Conservation (phyloP, 2,797 vertebrate genomes). For the Cuculus canorus region DNA sequence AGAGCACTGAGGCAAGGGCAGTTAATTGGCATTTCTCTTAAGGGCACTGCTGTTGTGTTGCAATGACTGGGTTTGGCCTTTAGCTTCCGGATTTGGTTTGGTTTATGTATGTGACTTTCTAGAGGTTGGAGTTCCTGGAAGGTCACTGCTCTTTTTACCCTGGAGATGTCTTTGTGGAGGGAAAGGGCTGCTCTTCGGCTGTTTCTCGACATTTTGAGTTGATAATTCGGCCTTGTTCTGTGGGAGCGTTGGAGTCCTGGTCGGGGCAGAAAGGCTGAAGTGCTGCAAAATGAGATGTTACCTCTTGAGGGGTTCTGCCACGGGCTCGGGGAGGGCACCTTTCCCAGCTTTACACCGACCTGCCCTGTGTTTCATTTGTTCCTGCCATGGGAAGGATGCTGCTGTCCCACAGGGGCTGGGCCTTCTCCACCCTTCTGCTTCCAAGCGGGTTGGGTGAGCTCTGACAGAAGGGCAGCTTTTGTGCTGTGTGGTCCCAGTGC, state of each 20-base stretch:
- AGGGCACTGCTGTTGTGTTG: accelerated
- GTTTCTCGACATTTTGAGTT: neutral
- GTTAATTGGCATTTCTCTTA: accelerated
- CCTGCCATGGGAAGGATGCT: accelerated
- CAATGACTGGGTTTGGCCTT: neutral
- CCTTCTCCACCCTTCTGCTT: neutral
- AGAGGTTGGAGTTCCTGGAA: neutral
- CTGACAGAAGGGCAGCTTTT: accelerated
- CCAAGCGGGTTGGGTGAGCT: accelerated
- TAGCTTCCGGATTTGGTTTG: neutral
- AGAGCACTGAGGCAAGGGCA: neutral
- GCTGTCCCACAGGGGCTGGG: neutral
- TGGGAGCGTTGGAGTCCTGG: accelerated
- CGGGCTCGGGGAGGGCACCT: neutral
- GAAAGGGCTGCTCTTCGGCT: neutral
- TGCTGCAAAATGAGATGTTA: neutral
- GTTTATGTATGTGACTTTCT: neutral
- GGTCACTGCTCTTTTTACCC: neutral
- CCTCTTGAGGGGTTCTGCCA: neutral
- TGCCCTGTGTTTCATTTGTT: neutral
- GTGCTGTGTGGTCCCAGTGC: accelerated
- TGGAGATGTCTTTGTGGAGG: neutral
- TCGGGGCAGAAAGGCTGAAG: neutral
- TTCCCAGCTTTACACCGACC: neutral
- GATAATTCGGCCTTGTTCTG: neutral